phyloP scores from a whole-genome alignment of 2,113 vertebrate species.

The Nesogale talazaci region DNA sequence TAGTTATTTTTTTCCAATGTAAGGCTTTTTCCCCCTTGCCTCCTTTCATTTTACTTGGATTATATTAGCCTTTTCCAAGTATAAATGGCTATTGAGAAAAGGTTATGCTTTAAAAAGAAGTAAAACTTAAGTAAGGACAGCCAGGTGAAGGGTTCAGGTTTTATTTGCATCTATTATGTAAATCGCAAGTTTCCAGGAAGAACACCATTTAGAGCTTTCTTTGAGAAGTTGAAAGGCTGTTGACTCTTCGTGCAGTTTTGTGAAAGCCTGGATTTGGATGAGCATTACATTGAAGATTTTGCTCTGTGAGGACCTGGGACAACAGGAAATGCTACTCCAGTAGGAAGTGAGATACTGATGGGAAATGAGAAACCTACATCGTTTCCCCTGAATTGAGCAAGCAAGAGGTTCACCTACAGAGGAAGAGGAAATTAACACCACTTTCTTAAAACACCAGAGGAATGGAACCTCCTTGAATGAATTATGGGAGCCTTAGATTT shows the following conservation, averaged over 20 bases:
- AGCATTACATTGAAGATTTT: background rate
- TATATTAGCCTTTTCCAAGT: slow-evolving; percentile 40
- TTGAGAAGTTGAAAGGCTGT: background rate
- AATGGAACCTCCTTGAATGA: background rate
- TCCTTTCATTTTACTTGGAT: slow-evolving; percentile 57
- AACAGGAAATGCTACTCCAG: background rate
- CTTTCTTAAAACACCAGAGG: background rate
- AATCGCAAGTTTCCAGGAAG: slow-evolving; percentile 26
- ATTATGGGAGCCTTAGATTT: background rate
- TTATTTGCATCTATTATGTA: slow-evolving; percentile 28
- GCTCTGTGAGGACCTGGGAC: background rate
- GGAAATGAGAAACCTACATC: background rate
- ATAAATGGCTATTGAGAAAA: background rate
- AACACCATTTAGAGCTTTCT: slow-evolving; percentile 8
- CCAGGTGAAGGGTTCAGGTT: background rate
- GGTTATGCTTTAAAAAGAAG: background rate
- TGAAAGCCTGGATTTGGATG: background rate
- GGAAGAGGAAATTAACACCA: background rate
- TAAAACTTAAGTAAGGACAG: slow-evolving; percentile 7
- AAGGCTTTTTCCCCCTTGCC: background rate
- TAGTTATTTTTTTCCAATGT: slow-evolving; percentile 50
- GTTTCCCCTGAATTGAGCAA: background rate
- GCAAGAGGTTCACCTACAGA: background rate
- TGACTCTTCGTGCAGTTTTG: background rate
- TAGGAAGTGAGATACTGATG: background rate